Percentiles rank a stretch among this genome's conserved stretches.
phyloP scores from a whole-genome alignment of 2,113 vertebrate species.

The Symphodus melops region DNA sequence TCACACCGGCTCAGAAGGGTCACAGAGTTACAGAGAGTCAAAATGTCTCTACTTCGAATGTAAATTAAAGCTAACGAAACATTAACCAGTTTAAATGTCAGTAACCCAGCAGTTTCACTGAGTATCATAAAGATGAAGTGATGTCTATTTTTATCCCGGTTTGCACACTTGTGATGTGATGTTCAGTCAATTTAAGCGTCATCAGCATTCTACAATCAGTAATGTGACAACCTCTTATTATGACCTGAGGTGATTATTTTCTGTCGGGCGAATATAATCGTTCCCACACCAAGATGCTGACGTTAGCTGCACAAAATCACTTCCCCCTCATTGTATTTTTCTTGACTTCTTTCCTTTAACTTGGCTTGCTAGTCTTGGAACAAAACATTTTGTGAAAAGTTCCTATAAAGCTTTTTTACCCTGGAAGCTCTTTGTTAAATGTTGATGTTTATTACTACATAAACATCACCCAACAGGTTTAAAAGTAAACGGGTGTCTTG shows the following conservation, averaged over 20 bases:
- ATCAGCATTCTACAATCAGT: slow-evolving; percentile 72
- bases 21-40: too few relatives aligned
- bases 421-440: slow-evolving; percentile 48
- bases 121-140: slow-evolving; percentile 3
- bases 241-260: slow-evolving; percentile 75
- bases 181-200: slow-evolving; percentile 48
- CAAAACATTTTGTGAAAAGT: slow-evolving; percentile 20
- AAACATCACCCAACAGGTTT: slow-evolving; percentile 3
- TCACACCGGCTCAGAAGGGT: too few relatives aligned
- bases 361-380: slow-evolving; percentile 3
- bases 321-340: slow-evolving; percentile 14
- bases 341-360: slow-evolving; percentile 22
- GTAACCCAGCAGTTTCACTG: neutral
- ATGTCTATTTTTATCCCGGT: slow-evolving; percentile 32
- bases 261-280: slow-evolving; percentile 67
- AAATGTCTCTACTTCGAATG: too few relatives aligned
- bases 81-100: neutral
- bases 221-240: slow-evolving; percentile 77
- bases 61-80: too few relatives aligned
- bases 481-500: neutral
- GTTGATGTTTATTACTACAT: slow-evolving; percentile 32
- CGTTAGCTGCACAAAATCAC: slow-evolving; percentile 31
- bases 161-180: slow-evolving; percentile 56
- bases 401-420: slow-evolving; percentile 47
- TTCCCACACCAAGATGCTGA: slow-evolving; percentile 43